Conservation (phyloP, 2,888 invertebrate genomes). For the Eristalis tenax region DNA sequence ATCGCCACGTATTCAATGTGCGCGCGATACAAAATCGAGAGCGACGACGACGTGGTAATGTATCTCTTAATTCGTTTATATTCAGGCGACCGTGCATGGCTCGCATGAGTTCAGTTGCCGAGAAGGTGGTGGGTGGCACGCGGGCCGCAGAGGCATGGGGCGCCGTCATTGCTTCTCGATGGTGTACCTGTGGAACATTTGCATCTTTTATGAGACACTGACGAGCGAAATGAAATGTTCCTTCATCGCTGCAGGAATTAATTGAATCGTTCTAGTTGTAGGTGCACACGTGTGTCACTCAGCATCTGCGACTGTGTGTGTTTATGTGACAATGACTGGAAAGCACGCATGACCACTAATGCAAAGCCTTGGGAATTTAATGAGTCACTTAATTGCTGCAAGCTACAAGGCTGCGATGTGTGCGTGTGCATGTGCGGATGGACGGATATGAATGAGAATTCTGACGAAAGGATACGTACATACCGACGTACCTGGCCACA, state of each 20-base stretch:
- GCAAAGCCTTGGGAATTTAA: conserved; percentile 64
- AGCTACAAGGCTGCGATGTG: conserved; percentile 8
- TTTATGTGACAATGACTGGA: conserved; percentile 45
- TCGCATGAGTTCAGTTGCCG: conserved; percentile 13
- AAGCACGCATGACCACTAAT: conserved; percentile 59
- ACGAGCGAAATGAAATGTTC: conserved; percentile 69
- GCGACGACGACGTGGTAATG: conserved; percentile 68
- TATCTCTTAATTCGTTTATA: conserved; percentile 72
- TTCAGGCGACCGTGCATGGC: conserved; percentile 64
- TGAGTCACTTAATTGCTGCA: conserved; percentile 65
- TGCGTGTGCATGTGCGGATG: background rate
- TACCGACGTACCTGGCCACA: background rate
- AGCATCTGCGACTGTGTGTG: background rate
- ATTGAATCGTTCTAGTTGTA: conserved; percentile 69
- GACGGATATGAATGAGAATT: background rate
- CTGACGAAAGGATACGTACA: background rate
- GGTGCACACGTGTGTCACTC: background rate
- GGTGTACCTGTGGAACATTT: conserved; percentile 66
- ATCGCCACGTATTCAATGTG: conserved; percentile 68
- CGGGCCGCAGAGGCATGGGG: background rate
- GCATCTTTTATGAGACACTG: conserved; percentile 70
- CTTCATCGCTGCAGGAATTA: conserved; percentile 66
- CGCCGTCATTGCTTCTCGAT: background rate
- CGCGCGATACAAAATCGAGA: conserved; percentile 66
- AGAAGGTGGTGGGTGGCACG: no score